Conservation (phyloP, 2,888 invertebrate genomes). For the Lasioglossum figueresi region DNA sequence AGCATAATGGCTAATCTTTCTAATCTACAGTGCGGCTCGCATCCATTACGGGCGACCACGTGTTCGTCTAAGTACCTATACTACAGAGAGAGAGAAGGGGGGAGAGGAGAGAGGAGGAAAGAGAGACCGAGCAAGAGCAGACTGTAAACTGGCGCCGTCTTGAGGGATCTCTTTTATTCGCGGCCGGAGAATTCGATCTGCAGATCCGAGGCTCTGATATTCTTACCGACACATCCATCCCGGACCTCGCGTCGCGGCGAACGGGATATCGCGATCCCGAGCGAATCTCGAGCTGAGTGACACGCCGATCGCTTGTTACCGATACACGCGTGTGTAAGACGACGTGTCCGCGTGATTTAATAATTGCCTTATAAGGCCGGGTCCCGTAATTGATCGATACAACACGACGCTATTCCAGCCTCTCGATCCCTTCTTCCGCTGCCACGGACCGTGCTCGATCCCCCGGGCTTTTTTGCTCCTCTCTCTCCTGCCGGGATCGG, state of each 20-base stretch:
- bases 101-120: accelerated
- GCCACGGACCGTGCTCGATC: background rate
- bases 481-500: constrained; percentile 9
- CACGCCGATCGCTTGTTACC: constrained; percentile 69
- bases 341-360: constrained; percentile 70
- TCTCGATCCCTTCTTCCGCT: background rate
- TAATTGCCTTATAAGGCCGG: constrained; percentile 67
- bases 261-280: constrained; percentile 56
- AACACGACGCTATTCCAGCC: constrained; percentile 36
- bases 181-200: constrained; percentile 60
- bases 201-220: constrained; percentile 51
- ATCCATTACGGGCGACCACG: constrained; percentile 51
- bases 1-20: constrained; percentile 46
- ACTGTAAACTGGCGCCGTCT: constrained; percentile 47
- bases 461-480: constrained; percentile 15
- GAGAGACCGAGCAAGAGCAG: background rate
- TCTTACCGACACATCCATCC: constrained; percentile 58
- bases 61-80: constrained; percentile 17
- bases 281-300: constrained; percentile 62
- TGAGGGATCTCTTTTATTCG: constrained; percentile 51
- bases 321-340: constrained; percentile 67
- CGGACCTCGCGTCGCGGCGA: constrained; percentile 36
- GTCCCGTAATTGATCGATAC: constrained; percentile 65
- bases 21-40: constrained; percentile 47
- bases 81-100: background rate